Percentiles rank a stretch among this genome's conserved stretches.
These are phyloP conservation scores for Chrysocyon brachyurus DNA, from an alignment of 2,797 vertebrate genomes.

Conservation along the genomic window DNA sequence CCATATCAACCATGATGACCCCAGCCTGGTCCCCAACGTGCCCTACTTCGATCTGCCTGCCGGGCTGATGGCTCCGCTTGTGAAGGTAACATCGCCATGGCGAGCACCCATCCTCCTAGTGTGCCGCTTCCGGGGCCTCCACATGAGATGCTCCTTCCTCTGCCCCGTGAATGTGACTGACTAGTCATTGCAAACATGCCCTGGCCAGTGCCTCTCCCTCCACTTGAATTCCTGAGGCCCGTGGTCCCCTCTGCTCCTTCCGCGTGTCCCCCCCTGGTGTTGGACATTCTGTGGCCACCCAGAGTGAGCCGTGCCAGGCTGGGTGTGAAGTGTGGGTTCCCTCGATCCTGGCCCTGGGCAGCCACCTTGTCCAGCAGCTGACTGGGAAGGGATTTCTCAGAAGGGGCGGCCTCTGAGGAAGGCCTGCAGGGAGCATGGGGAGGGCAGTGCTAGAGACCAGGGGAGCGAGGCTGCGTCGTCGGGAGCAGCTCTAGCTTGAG, in stretches of 20 bases:
- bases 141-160: accelerated
- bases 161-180: background rate
- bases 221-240: background rate
- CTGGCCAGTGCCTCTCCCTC: accelerated
- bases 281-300: background rate
- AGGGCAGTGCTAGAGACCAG: background rate
- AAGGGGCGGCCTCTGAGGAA: background rate
- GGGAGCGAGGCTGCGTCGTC: background rate
- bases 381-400: background rate
- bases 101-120: accelerated
- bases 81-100: conserved; percentile 92
- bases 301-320: background rate
- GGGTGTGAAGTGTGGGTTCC: accelerated
- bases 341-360: background rate
- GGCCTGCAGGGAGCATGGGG: no score
- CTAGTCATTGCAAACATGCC: background rate
- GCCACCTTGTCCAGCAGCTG: background rate
- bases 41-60: conserved; percentile 99
- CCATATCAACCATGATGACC: conserved; percentile 95
- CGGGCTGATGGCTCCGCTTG: conserved; percentile 98
- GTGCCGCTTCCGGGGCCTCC: background rate
- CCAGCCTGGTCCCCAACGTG: conserved; percentile 98
- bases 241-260: no score
- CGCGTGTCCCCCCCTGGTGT: accelerated
- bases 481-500: background rate